phyloP scores from a whole-genome alignment of 1,140 invertebrate genomes.

The Leptinotarsa lineolata region DNA sequence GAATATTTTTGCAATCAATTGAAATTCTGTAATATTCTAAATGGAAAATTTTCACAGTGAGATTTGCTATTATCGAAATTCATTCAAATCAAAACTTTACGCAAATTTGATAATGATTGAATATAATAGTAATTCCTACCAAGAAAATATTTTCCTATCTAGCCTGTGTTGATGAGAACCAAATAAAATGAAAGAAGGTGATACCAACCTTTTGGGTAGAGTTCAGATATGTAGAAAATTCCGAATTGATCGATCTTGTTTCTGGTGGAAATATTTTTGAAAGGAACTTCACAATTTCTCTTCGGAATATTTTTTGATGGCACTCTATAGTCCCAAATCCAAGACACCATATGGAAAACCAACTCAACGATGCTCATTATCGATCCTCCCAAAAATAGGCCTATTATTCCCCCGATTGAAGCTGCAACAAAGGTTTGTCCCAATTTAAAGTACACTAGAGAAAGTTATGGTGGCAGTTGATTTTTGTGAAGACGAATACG shows the following conservation, averaged over 20 bases:
- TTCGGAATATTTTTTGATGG: background rate
- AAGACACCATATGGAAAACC: background rate
- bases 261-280: background rate
- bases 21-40: no score
- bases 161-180: no score
- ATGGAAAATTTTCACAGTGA: no score
- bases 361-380: conserved; percentile 18
- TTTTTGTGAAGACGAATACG: no score
- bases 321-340: background rate
- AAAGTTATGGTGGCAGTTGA: background rate
- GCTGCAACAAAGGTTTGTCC: background rate
- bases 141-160: no score
- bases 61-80: no score
- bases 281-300: background rate
- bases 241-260: no score
- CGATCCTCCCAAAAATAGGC: conserved; percentile 16
- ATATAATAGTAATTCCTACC: no score
- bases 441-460: no score
- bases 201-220: conserved; percentile 7
- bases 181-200: background rate
- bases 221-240: background rate
- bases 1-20: no score
- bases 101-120: no score
- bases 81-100: no score
- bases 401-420: conserved; percentile 13